These are phyloP conservation scores for Tor tambroides DNA, from an alignment of 2,113 vertebrate species.

Conservation along the genomic window DNA sequence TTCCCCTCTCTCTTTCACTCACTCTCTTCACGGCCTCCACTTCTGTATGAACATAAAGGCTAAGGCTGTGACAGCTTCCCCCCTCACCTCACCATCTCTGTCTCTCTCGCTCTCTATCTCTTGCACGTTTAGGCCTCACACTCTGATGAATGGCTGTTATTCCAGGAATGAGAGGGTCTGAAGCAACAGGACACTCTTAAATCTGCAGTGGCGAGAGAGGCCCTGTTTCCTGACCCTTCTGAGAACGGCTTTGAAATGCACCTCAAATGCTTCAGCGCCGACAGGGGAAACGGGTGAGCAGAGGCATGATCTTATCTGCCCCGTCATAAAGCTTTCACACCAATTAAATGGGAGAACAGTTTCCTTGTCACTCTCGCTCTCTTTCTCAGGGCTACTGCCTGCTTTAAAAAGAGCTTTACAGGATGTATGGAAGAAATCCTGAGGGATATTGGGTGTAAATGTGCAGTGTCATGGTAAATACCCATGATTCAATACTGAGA, in stretches of 20 bases:
- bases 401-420: conserved; percentile 28
- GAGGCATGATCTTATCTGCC: conserved; percentile 62
- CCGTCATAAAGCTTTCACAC: conserved; percentile 55
- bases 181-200: conserved; percentile 69
- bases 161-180: conserved; percentile 70
- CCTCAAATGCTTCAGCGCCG: conserved; percentile 60
- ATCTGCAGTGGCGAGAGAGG: conserved; percentile 67
- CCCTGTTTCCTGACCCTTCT: conserved; percentile 49
- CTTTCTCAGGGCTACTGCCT: neutral
- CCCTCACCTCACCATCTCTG: neutral
- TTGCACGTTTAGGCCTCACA: conserved; percentile 63
- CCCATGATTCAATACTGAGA: neutral
- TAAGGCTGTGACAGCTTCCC: neutral
- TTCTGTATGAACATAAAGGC: neutral
- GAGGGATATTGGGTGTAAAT: conserved; percentile 1
- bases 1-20: conserved; percentile 21
- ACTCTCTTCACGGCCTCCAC: conserved; percentile 11
- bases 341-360: conserved; percentile 43
- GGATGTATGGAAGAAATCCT: conserved; percentile 21
- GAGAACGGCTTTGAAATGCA: conserved; percentile 68
- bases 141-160: conserved; percentile 71
- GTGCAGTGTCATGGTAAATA: conserved; percentile 26
- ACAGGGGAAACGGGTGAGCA: conserved; percentile 56
- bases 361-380: conserved; percentile 25
- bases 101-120: neutral